Evolutionary conservation across 2,113 vertebrate species (phyloP), one percentile per base, ranked within the genome.

Genomic region (Chaetops frenatus): DNA sequence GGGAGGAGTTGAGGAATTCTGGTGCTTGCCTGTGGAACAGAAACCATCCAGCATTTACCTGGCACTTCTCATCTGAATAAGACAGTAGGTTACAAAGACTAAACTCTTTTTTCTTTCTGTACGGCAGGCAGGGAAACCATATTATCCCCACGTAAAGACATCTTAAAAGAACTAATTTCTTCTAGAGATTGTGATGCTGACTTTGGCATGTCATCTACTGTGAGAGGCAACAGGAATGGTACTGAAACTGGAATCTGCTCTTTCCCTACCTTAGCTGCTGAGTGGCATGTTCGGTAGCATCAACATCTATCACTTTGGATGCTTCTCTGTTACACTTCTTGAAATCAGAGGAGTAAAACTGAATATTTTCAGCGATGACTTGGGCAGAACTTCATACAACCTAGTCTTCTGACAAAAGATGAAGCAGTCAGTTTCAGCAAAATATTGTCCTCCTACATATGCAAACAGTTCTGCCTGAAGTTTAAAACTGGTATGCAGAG

Each of bases 221-320:
- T 1, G 5, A 29, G 23, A 86, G 54, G 62, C 60, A 58, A 27
- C 24, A 78, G 11, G 25, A 62, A 33, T 2, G 2, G 33, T 18
- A n/a, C 48, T 36, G 70, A 79, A 78, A 87, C 6, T 24, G 18
- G 45, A 47, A 51, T 29, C 29, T 78, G 15, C 31, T 74, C 31
- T 60, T 92, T 71, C 35, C 62, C 47, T 56, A 7, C 71, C 16
- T 51, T 78, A 38, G 47, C 33, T 76, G 62, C 35, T 10, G 18
- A 71, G n/a, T 9, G 48, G 47, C 4, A 18, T 0, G 0, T 54
- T 81, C 33, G 31, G 61, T 10, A 60, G 44, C 21, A 28, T 31
- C 0, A 0, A 66, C 4, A 47, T 35, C 21, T 36, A 8, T 40
- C 1, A 1, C 61, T 79, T 67, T 20, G 6, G 21, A 27, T 40